phyloP scores from a whole-genome alignment of 2,113 vertebrate species.

The Mobula hypostoma region DNA sequence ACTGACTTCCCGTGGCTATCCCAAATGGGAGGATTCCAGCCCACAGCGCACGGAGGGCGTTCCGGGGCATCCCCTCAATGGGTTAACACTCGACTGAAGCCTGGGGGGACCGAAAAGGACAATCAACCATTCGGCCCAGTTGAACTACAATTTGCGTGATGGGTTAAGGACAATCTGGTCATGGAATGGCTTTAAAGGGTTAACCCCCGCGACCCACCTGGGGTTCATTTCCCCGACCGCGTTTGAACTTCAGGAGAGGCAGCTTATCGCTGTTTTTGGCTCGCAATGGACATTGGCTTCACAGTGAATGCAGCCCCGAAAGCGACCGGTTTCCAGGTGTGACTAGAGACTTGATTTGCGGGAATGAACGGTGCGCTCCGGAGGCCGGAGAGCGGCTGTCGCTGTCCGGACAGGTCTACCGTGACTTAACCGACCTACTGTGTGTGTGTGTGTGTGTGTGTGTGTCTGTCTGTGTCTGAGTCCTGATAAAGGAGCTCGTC shows the following conservation, averaged over 20 bases:
- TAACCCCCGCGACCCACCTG: neutral
- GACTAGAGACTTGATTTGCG: neutral
- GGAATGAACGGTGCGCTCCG: neutral
- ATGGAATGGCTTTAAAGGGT: no score
- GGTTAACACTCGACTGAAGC: neutral
- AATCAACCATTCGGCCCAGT: neutral
- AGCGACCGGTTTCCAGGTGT: neutral
- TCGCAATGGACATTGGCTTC: neutral
- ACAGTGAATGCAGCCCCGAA: neutral
- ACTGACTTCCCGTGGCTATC: neutral
- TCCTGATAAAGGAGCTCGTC: no score
- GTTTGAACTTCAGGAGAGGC: neutral
- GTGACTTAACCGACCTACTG: no score
- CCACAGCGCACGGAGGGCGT: neutral
- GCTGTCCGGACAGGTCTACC: no score
- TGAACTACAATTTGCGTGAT: neutral
- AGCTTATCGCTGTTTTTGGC: no score
- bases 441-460: neutral
- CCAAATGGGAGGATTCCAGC: neutral
- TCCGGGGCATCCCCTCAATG: neutral
- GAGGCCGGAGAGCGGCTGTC: no score
- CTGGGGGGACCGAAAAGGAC: no score
- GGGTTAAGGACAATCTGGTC: neutral
- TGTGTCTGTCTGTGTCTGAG: neutral
- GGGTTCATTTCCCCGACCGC: no score